Evolutionary conservation across 1,140 invertebrate genomes (phyloP), one percentile per base, ranked within the genome.

Genomic region (Leptonema lineaticorne): DNA sequence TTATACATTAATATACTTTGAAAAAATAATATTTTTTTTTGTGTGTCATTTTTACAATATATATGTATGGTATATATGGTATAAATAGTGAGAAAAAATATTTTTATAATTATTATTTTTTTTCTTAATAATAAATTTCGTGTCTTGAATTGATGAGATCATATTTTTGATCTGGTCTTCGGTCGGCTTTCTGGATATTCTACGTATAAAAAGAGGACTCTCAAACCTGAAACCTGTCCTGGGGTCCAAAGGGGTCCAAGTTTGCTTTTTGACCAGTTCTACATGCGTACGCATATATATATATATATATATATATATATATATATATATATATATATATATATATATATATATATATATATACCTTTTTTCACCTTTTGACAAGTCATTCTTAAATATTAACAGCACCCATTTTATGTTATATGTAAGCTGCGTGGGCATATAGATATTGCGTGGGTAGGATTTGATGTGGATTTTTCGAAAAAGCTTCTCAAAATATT

Each of bases 381-480:
- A 59, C 57, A 59, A 59, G 57, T 59, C 57, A 59, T 20, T 59
- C 57, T 59, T 33, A 59, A 59, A 59, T 59, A 22, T 22, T 2
- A 41, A 41, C 37, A 41, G 37, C 37, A 41, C 37, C 37, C 37
- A 41, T 14, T n/a, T n/a, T n/a, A n/a, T n/a, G n/a, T 9, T 41
- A 16, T 33, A 11, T 41, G 37, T 41, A 3, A 3, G 20, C 28
- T 28, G 57, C 30, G 57, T 30, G 57, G 28, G 57, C 24, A n/a
- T 33, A 14, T 37, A 4, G 57, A 14, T 11, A 16, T 14, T 1
- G 22, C 1, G 1, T 14, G 30, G 7, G 57, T 59, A 16, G 57
- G 57, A 8, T 27, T 28, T 26, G n/a, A 9, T 18, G 18, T 20
- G 8, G 18, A 53, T 20, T 59, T 57, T 59, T 37, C 30, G 30